These are phyloP conservation scores for Anaspis maculata DNA, from an alignment of 2,888 invertebrate species.

Conservation along the genomic window DNA sequence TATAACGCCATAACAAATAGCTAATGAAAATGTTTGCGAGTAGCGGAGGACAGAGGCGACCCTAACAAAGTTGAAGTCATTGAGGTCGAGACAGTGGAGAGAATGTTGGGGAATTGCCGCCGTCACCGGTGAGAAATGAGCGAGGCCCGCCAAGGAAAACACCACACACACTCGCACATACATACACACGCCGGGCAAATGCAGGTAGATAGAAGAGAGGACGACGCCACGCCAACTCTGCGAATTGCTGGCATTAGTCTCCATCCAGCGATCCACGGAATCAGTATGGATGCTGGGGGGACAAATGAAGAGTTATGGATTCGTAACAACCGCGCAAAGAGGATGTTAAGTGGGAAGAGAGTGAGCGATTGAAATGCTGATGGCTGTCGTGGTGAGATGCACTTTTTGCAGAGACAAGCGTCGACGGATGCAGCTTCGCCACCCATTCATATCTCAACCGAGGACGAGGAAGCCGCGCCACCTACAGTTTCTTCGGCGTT, in stretches of 20 bases:
- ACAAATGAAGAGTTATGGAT: constrained; percentile 42
- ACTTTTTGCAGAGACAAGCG: no score
- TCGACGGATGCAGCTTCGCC: no score
- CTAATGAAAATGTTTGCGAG: constrained; percentile 40
- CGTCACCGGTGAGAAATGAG: constrained; percentile 41
- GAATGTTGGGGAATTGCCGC: constrained; percentile 33
- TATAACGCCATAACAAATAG: constrained; percentile 39
- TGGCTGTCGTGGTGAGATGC: background rate
- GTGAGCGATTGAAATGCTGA: background rate
- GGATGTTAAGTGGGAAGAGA: constrained; percentile 33
- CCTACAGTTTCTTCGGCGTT: no score
- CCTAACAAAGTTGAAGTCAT: constrained; percentile 31
- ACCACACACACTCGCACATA: constrained; percentile 19
- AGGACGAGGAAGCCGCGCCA: no score
- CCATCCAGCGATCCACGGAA: constrained; percentile 33
- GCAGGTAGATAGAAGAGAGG: constrained; percentile 28
- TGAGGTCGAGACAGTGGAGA: constrained; percentile 29
- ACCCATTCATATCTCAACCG: no score
- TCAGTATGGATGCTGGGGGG: constrained; percentile 30
- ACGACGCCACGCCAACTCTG: constrained; percentile 31
- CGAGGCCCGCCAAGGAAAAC: constrained; percentile 29
- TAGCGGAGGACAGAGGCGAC: constrained; percentile 27
- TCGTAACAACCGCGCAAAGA: constrained; percentile 33
- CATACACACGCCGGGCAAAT: constrained; percentile 21
- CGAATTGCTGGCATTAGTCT: constrained; percentile 41